phyloP scores from a whole-genome alignment of 2,888 invertebrate species.

The Ochropacha duplaris region DNA sequence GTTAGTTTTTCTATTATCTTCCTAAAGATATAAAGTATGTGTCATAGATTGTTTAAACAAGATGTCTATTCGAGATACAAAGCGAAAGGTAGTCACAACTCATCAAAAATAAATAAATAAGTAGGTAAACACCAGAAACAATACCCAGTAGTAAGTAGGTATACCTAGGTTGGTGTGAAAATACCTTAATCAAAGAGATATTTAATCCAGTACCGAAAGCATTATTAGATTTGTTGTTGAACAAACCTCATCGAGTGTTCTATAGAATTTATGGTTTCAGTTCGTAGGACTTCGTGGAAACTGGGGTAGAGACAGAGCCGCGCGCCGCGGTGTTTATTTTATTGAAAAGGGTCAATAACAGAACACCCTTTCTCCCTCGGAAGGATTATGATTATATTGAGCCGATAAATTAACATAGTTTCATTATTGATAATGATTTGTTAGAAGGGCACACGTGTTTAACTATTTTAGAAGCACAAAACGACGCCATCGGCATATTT shows the following conservation, averaged over 20 bases:
- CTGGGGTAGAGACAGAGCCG: neutral
- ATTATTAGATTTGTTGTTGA: neutral
- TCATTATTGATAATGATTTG: neutral
- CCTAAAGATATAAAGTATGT: too few species aligned
- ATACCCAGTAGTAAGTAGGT: neutral
- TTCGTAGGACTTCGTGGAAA: neutral
- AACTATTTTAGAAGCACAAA: conserved; percentile 31
- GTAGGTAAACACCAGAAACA: too few species aligned
- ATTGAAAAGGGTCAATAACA: neutral
- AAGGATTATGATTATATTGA: neutral
- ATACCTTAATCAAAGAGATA: neutral
- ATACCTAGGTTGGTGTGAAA: neutral
- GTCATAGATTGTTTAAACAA: too few species aligned
- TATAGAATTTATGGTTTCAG: neutral
- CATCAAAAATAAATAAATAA: too few species aligned
- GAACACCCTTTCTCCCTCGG: neutral
- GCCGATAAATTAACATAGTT: neutral
- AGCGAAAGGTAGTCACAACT: too few species aligned
- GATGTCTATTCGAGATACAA: too few species aligned
- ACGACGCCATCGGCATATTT: conserved; percentile 25
- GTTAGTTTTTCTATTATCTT: too few species aligned
- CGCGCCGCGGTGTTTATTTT: neutral
- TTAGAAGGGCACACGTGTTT: too few species aligned
- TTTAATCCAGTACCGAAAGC: neutral
- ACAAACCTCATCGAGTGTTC: neutral